Base-by-base conservation (phyloP, 2,888 invertebrate species). In the Mimas tiliae region DNA sequence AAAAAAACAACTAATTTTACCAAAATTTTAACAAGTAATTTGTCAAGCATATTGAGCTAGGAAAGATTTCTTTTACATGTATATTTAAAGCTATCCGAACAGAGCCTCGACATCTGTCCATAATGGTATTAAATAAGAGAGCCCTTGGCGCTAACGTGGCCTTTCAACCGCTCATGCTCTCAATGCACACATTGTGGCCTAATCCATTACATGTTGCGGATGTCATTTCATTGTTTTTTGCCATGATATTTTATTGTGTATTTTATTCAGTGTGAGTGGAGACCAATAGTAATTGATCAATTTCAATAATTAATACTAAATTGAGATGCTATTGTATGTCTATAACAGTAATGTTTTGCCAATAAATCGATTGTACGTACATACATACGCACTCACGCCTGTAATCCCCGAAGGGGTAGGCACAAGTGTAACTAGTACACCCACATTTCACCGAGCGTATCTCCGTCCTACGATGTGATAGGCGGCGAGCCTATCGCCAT, bases 61-160 rank as follows among this genome's bases (percentile, higher is more conserved):
- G 38, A 58, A 58, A 42, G 11, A 58, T 42, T 58, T 8, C n/a
- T 58, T 34, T 55, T 34, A 16, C 16, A 11, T 11, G 34, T 55
- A 55, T 21, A 52, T 7, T 53, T 27, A 53, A 14, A 34, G 7
- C 33, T 27, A 33, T 14, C 38, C 38, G 33, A 12, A 11, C 38
- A 27, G 1, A 6, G 58, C 42, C 69, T 68, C 66, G 70, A 67
- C 78, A 79, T 80, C 74, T 81, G 81, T 69, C 79, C 79, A 71
- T 79, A 74, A 75, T 70, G 71, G 71, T 80, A 81, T 78, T 81
- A 78, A 74, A 72, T 68, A 63, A 64, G 70, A 70, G 74, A 70
- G 79, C 82, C 80, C 81, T 84, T 80, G 70, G 69, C 69, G 69
- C 67, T 74, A 76, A 74, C 16, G 50, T 14, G 63, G 51, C 63